Conservation (phyloP, 2,113 vertebrate species). For the Oceanodroma tethys region DNA sequence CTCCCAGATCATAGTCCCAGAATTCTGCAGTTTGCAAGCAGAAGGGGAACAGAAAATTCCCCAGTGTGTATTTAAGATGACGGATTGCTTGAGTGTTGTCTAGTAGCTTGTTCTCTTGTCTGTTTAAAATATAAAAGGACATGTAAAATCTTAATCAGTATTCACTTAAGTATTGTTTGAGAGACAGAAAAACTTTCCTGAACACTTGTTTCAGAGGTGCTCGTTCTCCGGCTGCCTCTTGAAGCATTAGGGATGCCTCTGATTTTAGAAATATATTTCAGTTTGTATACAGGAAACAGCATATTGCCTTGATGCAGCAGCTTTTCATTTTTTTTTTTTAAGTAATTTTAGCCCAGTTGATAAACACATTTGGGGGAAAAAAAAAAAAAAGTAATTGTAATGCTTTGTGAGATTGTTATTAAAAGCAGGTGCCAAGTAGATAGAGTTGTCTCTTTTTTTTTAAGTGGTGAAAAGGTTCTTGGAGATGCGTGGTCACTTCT, state of each 20-base stretch:
- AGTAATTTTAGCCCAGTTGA: not conserved
- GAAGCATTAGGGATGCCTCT: not conserved
- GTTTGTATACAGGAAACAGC: not conserved
- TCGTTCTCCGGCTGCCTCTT: not conserved
- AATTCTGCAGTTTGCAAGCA: not conserved
- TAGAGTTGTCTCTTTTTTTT: not conserved
- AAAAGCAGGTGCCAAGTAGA: not conserved
- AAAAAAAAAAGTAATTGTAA: not conserved
- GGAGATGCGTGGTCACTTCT: not conserved
- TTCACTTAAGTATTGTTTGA: slow-evolving; percentile 1
- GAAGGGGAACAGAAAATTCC: not conserved
- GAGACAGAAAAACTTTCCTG: not conserved
- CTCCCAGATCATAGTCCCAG: not conserved
- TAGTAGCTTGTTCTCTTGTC: not conserved
- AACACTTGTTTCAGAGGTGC: not conserved
- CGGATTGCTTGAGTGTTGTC: not conserved
- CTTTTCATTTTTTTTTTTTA: not conserved
- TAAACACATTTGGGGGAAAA: not conserved
- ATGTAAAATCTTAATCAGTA: not conserved
- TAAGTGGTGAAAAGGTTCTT: not conserved
- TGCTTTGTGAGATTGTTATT: not conserved
- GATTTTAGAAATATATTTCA: not conserved
- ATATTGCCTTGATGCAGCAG: not conserved
- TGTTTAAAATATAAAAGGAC: not conserved
- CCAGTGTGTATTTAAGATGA: not conserved